Evolutionary conservation across 2,888 invertebrate species (phyloP).

Genomic region (Meloe dianella): DNA sequence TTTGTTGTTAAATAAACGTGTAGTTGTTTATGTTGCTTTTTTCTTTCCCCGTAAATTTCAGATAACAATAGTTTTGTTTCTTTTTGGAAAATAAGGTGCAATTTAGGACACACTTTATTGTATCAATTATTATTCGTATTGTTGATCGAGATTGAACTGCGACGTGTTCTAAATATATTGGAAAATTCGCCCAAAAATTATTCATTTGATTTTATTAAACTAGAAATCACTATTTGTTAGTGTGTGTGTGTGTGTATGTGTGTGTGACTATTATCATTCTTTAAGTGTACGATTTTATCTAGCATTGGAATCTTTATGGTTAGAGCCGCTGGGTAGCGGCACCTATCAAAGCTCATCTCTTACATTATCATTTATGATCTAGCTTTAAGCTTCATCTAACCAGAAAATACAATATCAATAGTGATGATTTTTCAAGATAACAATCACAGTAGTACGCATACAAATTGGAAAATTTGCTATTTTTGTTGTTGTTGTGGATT

Average conservation of each 20-base stretch:
- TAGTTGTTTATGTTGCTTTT: too few species aligned
- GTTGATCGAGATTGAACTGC: conserved; percentile 20
- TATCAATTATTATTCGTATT: too few species aligned
- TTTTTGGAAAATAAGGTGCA: too few species aligned
- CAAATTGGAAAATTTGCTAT: background rate
- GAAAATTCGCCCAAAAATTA: background rate
- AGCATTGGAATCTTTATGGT: background rate
- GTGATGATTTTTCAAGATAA: conserved; percentile 3
- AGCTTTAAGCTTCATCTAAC: background rate
- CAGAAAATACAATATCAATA: background rate
- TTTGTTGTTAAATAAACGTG: too few species aligned
- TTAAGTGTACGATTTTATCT: background rate
- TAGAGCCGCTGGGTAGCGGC: background rate
- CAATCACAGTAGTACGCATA: background rate
- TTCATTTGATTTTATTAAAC: background rate
- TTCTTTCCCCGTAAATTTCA: too few species aligned
- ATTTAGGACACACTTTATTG: too few species aligned
- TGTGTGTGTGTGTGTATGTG: too few species aligned
- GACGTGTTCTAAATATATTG: conserved; percentile 20
- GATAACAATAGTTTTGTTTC: too few species aligned
- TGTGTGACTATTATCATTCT: too few species aligned
- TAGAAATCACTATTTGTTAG: too few species aligned
- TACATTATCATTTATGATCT: background rate
- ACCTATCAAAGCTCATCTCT: conserved; percentile 9
- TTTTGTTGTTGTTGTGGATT: background rate